Evolutionary conservation across 2,113 vertebrate species (phyloP).

Genomic region (Myrmecobius fasciatus): DNA sequence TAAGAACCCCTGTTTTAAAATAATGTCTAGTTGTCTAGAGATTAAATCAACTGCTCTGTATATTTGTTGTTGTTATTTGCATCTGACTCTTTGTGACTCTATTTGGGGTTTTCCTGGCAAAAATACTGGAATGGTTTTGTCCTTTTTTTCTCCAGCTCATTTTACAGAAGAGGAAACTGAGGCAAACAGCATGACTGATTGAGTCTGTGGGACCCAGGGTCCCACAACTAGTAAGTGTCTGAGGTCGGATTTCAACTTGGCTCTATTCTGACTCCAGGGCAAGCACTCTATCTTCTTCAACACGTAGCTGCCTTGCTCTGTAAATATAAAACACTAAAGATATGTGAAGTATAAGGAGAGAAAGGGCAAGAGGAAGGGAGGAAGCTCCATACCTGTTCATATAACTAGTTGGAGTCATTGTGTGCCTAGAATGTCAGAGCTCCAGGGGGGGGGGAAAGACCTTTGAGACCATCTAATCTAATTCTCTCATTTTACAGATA

Average conservation of each 20-base stretch:
- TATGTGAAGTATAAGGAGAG: not conserved
- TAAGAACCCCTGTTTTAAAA: not conserved
- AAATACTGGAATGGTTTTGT: not conserved
- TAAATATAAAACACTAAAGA: not conserved
- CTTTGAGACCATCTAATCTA: not conserved
- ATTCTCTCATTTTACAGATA: not conserved
- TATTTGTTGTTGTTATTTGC: not conserved
- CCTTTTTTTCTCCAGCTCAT: not conserved
- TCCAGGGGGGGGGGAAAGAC: no score
- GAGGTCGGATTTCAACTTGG: not conserved
- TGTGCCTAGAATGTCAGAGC: not conserved
- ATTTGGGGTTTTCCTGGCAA: not conserved
- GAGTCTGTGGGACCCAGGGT: not conserved
- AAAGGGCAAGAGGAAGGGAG: not conserved
- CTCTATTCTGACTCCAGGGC: not conserved
- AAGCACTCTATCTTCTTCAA: not conserved
- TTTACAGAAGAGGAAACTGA: not conserved
- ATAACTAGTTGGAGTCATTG: not conserved
- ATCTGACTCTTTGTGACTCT: not conserved
- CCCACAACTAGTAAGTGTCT: no score
- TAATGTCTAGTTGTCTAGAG: not conserved
- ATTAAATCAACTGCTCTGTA: not conserved
- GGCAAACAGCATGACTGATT: not conserved
- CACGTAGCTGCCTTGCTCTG: not conserved
- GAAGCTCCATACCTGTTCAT: not conserved